phyloP scores from a whole-genome alignment of 2,888 invertebrate species.

The Odontocolon sp. region DNA sequence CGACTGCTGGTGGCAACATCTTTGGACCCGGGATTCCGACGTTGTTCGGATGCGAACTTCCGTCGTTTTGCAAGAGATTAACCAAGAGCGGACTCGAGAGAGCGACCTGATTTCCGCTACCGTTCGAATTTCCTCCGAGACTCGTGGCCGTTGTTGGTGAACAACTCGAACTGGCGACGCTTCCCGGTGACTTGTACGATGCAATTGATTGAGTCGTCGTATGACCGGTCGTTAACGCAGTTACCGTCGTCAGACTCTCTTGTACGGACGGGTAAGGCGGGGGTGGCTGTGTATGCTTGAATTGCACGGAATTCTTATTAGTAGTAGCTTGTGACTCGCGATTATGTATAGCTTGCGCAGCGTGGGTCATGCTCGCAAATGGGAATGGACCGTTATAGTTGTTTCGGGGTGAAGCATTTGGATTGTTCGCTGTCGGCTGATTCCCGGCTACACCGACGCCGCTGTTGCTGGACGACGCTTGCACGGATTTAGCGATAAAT shows the following conservation, averaged over 20 bases:
- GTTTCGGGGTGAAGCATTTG: constrained; percentile 76
- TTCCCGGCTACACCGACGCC: constrained; percentile 68
- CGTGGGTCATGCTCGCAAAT: constrained; percentile 95
- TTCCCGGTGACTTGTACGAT: constrained; percentile 73
- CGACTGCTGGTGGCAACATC: constrained; percentile 77
- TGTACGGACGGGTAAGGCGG: constrained; percentile 80
- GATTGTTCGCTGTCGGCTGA: constrained; percentile 75
- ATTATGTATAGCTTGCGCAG: constrained; percentile 90
- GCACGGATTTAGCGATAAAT: constrained; percentile 76
- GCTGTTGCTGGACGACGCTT: constrained; percentile 70
- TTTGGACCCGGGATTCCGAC: constrained; percentile 73
- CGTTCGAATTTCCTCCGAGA: constrained; percentile 67
- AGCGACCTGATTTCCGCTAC: constrained; percentile 84
- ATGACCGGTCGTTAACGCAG: constrained; percentile 74
- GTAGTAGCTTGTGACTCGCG: constrained; percentile 82
- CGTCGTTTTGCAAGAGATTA: constrained; percentile 95
- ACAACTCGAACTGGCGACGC: constrained; percentile 52
- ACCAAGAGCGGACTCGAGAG: constrained; percentile 95
- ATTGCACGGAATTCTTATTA: constrained; percentile 73
- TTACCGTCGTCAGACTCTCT: constrained; percentile 77
- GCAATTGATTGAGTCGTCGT: constrained; percentile 72
- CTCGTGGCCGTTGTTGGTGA: constrained; percentile 60
- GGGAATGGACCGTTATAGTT: constrained; percentile 88
- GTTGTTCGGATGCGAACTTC: constrained; percentile 78
- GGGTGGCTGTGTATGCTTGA: constrained; percentile 79